Conservation (phyloP, 2,113 vertebrate species). For the Corythornis vintsioides region DNA sequence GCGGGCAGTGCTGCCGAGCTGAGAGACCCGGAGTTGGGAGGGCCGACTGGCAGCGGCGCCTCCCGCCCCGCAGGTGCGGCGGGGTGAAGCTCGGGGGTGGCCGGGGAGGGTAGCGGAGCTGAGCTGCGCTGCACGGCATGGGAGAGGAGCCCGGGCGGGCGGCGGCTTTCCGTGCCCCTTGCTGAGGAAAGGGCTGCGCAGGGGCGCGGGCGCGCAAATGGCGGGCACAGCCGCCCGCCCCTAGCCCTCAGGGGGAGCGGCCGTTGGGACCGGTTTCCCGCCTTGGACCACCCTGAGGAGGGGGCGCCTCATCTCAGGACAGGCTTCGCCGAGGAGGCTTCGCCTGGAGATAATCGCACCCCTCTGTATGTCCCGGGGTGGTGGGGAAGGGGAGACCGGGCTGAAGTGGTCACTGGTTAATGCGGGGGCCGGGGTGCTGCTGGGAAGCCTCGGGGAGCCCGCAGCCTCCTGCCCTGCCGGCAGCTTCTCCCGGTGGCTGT, state of each 20-base stretch:
- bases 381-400: neutral
- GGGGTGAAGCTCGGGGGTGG: neutral
- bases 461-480: neutral
- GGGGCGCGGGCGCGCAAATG: neutral
- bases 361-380: accelerated
- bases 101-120: neutral
- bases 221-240: neutral
- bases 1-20: constrained; percentile 49
- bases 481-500: neutral
- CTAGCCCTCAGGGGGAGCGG: neutral
- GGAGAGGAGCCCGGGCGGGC: neutral
- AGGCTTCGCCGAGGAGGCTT: neutral
- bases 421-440: neutral
- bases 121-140: neutral
- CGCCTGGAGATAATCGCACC: neutral
- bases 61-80: neutral
- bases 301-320: neutral
- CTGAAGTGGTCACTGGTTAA: neutral
- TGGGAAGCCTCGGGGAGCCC: neutral
- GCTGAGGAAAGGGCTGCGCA: neutral
- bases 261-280: neutral
- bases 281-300: too few species aligned
- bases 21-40: neutral
- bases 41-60: neutral
- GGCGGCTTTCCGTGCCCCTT: neutral